Base-by-base conservation (phyloP, 2,888 invertebrate species). In the Philhelius pedissequus region DNA sequence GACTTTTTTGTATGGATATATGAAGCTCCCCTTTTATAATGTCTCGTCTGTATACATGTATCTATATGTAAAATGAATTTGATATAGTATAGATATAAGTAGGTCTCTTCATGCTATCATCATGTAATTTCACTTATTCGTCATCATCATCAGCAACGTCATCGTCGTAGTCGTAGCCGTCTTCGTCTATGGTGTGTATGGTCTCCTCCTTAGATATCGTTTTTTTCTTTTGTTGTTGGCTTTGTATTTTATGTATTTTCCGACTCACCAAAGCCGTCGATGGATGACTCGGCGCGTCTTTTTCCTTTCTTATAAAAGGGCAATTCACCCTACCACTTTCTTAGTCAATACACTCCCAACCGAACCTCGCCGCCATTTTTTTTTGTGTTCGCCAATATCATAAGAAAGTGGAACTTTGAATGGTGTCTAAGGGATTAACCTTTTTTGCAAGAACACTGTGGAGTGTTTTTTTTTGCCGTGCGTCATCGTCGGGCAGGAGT, bases 371-470 rank as follows among this genome's bases (percentile, higher is more conserved):
- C 38, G 18, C 62, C 40, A 50, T 64, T 64, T 43, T 40, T 64
- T 58, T 48, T 32, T 62, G 13, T 48, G 35, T 30, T 64, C 45
- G 48, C 60, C 77, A 77, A 77, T 77, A 68, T 73, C 48, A 20
- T 60, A 71, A 82, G 77, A 58, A 64, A 79, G 64, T 75, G 40
- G 58, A 50, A 50, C 66, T 58, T 45, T 22, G 69, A 71, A 80
- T 74, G 84, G 69, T 74, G 77, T 82, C 73, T 68, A 45, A 66
- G 56, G 80, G 84, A 84, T 84, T 84, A 84, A 84, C 84, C 80
- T 84, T 71, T 74, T 40, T 25, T 32, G 30, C 9, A 7, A 45
- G 32, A 60, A 56, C 48, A 56, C 20, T 60, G 32, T 22, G 20
- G 18, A 5, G 15, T 6, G 22, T 13, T 35, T 11, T 35, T 50